phyloP scores from a whole-genome alignment of 2,113 vertebrate species.

The Hypocryptadius cinnamomeus region DNA sequence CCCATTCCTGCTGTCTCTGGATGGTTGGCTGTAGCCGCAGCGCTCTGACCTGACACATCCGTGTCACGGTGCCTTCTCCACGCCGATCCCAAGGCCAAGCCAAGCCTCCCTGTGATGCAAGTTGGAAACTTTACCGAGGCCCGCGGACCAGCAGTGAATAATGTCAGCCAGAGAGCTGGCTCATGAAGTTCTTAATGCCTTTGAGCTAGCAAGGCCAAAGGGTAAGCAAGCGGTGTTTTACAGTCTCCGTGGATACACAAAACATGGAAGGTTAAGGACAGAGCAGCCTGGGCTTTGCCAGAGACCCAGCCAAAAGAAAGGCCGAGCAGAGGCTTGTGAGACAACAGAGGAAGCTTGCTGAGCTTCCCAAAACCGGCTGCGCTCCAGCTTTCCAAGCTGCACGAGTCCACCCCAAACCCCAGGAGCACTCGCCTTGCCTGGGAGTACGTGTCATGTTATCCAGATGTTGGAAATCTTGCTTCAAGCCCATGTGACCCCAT shows the following conservation, averaged over 20 bases:
- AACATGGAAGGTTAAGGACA: not conserved
- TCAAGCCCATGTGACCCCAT: not conserved
- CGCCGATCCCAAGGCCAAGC: fast-evolving
- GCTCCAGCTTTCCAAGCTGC: not conserved
- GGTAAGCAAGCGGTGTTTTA: not conserved
- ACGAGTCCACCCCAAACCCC: not conserved
- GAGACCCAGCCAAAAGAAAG: not conserved
- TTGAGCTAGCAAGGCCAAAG: not conserved
- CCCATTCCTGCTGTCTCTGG: not conserved
- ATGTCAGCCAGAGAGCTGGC: not conserved
- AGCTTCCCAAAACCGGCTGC: not conserved
- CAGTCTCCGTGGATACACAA: not conserved
- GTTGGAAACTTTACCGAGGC: not conserved
- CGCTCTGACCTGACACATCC: not conserved
- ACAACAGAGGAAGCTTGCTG: not conserved
- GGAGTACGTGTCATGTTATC: not conserved
- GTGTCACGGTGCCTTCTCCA: not conserved
- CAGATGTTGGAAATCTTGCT: not conserved
- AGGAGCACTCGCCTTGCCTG: not conserved
- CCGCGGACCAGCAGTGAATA: not conserved
- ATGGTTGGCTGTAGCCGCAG: not conserved
- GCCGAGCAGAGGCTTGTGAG: fast-evolving
- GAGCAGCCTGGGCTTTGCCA: not conserved
- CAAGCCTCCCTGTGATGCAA: not conserved
- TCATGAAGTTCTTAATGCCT: not conserved